phyloP scores from a whole-genome alignment of 2,888 invertebrate species.

The Drosophila paracracens region DNA sequence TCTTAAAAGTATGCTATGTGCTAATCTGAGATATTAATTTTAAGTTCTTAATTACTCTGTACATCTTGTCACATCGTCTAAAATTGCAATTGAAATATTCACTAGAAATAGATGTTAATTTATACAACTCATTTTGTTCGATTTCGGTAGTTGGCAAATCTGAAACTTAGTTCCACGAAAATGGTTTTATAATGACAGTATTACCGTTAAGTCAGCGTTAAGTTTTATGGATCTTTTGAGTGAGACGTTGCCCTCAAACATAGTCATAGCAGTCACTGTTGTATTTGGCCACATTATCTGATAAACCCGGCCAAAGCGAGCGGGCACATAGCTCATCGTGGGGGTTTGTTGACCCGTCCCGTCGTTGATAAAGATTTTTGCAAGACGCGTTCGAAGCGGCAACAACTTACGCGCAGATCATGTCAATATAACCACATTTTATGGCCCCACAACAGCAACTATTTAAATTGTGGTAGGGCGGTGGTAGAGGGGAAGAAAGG shows the following conservation, averaged over 20 bases:
- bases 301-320: constrained; percentile 48
- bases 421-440: constrained; percentile 67
- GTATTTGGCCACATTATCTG: constrained; percentile 63
- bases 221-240: constrained; percentile 67
- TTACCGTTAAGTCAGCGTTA: constrained; percentile 63
- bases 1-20: constrained; percentile 54
- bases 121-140: background rate
- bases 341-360: constrained; percentile 71
- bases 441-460: constrained; percentile 35
- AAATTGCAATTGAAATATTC: background rate
- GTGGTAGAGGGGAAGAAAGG: constrained; percentile 11
- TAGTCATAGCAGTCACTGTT: constrained; percentile 29
- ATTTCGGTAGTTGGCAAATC: background rate
- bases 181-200: constrained; percentile 47
- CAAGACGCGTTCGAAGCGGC: constrained; percentile 50
- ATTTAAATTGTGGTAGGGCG: background rate
- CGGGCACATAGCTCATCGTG: constrained; percentile 23
- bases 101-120: background rate
- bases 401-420: constrained; percentile 72
- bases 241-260: constrained; percentile 34
- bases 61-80: background rate
- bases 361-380: constrained; percentile 73
- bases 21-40: background rate
- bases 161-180: background rate
- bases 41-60: background rate